Evolutionary conservation across 2,113 vertebrate genomes (phyloP), one percentile per base, ranked within the genome.

Genomic region (Eclectus roratus): DNA sequence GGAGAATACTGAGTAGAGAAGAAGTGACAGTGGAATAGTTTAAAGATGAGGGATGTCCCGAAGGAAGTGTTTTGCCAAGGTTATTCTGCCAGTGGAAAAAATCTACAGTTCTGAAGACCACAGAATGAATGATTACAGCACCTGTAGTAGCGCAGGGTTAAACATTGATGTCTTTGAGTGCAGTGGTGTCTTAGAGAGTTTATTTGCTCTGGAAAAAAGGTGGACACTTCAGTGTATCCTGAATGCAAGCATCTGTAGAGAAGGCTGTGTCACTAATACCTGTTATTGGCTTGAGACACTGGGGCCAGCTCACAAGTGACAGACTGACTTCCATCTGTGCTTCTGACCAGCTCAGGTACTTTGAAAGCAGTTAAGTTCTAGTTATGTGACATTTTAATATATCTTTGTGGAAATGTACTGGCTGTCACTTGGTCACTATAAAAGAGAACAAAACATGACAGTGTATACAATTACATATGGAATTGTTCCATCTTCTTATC

Each of bases 91-190:
- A 72, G 24, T 14, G n/a, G 18, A 76, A 17, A 2, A 55, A 72
- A 66, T 23, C 41, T 77, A 28, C n/a, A 25, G 39, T 58, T 25
- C 37, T 0, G 0, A 83, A 84, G 44, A 55, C 8, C 6, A 25
- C 27, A 74, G 50, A 85, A 85, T 17, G 24, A 39, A 80, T 73
- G 28, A 66, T 44, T 19, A 25, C 19, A 80, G 21, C 2, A 0
- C 53, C 76, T 58, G 33, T 49, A 44, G 43, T 17, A 43, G 55
- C 29, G 9, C 17, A 3, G 17, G 17, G 63, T 33, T 39, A 70
- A 80, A 61, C 5, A 55, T 1, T 23, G 13, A 20, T 56, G 24
- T 69, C 25, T 79, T 53, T 80, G 63, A 50, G 89, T 0, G 4
- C 47, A 69, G 1, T 2, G 15, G 20, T 83, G 16, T 64, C 39